Evolutionary conservation across 2,113 vertebrate genomes (phyloP).

Genomic region (Neolamprologus kungweensis): DNA sequence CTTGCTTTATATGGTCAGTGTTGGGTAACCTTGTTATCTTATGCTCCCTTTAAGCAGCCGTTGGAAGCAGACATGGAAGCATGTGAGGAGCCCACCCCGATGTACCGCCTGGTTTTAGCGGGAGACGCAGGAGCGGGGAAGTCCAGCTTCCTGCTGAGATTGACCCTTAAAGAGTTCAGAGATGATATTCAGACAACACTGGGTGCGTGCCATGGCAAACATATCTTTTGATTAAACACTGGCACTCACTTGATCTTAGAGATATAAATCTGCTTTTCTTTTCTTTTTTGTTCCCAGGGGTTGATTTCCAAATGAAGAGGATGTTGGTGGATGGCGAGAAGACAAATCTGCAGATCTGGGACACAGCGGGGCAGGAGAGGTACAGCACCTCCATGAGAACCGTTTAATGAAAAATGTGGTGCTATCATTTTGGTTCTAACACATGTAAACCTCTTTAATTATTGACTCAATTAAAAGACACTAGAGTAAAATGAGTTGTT

Average conservation of each 20-base stretch:
- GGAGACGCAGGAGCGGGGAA: conserved; percentile 70
- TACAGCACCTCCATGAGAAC: neutral
- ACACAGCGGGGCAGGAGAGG: conserved; percentile 75
- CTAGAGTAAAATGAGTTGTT: neutral
- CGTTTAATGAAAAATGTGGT: neutral
- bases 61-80: neutral
- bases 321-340: conserved; percentile 73
- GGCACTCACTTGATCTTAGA: neutral
- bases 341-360: conserved; percentile 72
- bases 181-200: conserved; percentile 67
- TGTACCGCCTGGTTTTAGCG: conserved; percentile 67
- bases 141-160: conserved; percentile 72
- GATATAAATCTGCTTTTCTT: neutral
- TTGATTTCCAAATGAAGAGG: conserved; percentile 78
- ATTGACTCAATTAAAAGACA: neutral
- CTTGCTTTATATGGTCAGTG: neutral
- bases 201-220: conserved; percentile 28
- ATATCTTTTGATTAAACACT: neutral
- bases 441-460: neutral
- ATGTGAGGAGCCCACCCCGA: neutral
- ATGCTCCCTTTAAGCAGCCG: neutral
- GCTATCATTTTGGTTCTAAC: neutral
- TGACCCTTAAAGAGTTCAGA: conserved; percentile 69
- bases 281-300: conserved; percentile 41
- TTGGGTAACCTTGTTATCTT: neutral